Evolutionary conservation across 2,797 vertebrate genomes (phyloP).

Genomic region (Premnoplex brunnescens): DNA sequence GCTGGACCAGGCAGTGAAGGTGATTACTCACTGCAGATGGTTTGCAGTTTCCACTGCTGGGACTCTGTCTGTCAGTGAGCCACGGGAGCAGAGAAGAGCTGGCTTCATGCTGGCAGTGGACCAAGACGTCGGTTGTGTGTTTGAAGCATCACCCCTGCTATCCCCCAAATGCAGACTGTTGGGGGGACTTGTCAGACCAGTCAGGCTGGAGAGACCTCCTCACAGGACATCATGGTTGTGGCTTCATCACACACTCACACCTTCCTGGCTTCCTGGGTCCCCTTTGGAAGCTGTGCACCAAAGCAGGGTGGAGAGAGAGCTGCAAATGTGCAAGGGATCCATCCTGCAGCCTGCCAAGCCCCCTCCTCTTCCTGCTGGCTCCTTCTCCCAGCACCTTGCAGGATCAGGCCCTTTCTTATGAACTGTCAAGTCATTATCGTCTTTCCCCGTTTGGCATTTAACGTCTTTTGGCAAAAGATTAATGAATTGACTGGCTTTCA

Average conservation of each 20-base stretch:
- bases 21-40: not conserved
- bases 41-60: not conserved
- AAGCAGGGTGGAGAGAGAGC: not conserved
- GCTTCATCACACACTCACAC: rapidly evolving
- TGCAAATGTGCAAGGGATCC: not conserved
- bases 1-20: not conserved
- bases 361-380: not conserved
- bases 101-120: rapidly evolving
- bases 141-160: not conserved
- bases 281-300: not conserved
- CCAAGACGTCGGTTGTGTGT: not conserved
- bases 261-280: not conserved
- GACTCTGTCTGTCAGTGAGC: not conserved
- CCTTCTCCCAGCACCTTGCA: not conserved
- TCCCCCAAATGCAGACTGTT: not conserved
- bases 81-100: not conserved
- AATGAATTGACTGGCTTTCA: conserved; percentile 69
- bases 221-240: not conserved
- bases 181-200: not conserved
- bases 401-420: conserved; percentile 29
- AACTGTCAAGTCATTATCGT: conserved; percentile 64
- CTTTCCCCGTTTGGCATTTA: conserved; percentile 53
- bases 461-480: conserved; percentile 72
- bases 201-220: not conserved
- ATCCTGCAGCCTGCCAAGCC: not conserved